A percentile compares a stretch with the other conserved stretches of the same genome.
These are phyloP conservation scores for Oedothorax gibbosus DNA, from an alignment of 1,140 invertebrate species.

Conservation along the genomic window DNA sequence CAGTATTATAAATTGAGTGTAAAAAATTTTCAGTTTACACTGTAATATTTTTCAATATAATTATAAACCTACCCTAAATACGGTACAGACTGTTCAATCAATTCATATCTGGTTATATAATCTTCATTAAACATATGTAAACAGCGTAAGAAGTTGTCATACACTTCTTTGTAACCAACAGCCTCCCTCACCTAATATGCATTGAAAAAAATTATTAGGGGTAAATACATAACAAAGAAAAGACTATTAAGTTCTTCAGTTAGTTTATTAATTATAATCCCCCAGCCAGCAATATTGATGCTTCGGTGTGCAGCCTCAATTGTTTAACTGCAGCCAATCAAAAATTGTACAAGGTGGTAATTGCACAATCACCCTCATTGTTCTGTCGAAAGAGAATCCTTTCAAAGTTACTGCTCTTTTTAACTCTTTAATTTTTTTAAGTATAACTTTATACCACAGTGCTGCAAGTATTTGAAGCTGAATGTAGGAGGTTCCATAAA, in stretches of 20 bases:
- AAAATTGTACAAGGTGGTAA: neutral
- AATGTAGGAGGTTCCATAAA: no score
- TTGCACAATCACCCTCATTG: neutral
- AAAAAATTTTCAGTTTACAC: neutral
- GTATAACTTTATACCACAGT: no score
- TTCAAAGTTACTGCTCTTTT: no score
- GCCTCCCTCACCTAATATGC: slow-evolving; percentile 86
- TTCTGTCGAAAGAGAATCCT: neutral
- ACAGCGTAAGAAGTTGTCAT: slow-evolving; percentile 96
- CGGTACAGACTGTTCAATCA: slow-evolving; percentile 85
- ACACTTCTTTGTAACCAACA: slow-evolving; percentile 85
- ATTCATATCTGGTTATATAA: slow-evolving; percentile 87
- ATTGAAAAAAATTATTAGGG: neutral
- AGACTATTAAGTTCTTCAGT: neutral
- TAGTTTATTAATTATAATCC: neutral
- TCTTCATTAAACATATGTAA: slow-evolving; percentile 92
- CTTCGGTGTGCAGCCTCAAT: no score
- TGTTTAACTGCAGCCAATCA: neutral
- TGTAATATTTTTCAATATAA: neutral
- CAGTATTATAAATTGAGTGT: neutral
- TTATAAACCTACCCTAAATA: slow-evolving; percentile 76
- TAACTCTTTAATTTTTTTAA: no score
- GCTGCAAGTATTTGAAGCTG: no score
- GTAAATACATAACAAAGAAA: neutral
- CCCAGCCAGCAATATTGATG: neutral